Evolutionary conservation across 2,888 invertebrate genomes (phyloP), one percentile per base, ranked within the genome.

Genomic region (Dasypogon diadema): DNA sequence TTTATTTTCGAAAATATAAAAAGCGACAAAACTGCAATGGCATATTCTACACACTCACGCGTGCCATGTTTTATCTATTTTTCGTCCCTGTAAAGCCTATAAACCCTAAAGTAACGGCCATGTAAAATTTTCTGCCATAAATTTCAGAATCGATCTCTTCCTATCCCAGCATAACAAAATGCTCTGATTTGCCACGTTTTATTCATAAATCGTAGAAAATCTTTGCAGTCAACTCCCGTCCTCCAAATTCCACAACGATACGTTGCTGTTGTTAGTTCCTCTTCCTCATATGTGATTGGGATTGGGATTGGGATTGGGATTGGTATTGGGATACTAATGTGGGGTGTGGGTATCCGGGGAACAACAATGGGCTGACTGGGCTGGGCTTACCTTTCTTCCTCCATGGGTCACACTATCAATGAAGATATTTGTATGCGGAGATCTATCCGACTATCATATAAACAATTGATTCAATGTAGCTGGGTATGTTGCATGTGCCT

Each of bases 151-250:
- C 70, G 70, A 70, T 70, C 54, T 68, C 51, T 26, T 21, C 21
- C 54, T 18, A 21, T 21, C 21, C 8, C 63, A 30, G 51, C 30
- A 30, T 16, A 30, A 70, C 70, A 70, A 54, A 70, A 46, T 70
- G 70, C 34, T 34, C 70, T 70, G 70, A 70, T 70, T 70, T 70
- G 70, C 70, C 70, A 70, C 70, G 70, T 70, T 70, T 70, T 70
- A 70, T 70, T 70, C 70, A 70, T 70, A 70, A 70, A 70, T 70
- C 70, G 70, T 70, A 34, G 70, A 30, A 54, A 70, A 54, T 70
- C 54, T 70, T 70, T 70, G 18, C 12, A 21, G 51, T 51, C 18
- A 21, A 51, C 18, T 12, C 16, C 18, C 21, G 16, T 51, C 51
- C 51, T 51, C 6, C 51, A 2, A 3, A 12, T 12, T 21, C 18